These are phyloP conservation scores for Pterostichus niger DNA, from an alignment of 2,888 invertebrate genomes.

Conservation along the genomic window DNA sequence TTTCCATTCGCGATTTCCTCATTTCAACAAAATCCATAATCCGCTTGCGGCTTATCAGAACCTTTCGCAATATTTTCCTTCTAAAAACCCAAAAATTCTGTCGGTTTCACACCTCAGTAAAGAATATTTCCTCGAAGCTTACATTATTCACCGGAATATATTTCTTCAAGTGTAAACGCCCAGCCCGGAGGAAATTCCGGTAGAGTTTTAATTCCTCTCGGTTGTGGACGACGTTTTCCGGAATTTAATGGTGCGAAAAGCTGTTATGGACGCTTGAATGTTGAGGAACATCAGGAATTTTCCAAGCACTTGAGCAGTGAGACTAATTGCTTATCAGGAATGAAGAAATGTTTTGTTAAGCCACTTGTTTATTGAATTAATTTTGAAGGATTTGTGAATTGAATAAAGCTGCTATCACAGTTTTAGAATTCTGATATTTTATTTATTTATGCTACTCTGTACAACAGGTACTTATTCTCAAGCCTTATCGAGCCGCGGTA, in stretches of 20 bases:
- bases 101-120: not conserved
- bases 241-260: conserved; percentile 40
- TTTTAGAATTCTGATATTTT: not conserved
- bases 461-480: too few species aligned
- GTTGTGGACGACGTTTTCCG: not conserved
- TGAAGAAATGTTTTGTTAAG: not conserved
- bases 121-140: not conserved
- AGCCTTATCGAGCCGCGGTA: too few species aligned
- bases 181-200: not conserved
- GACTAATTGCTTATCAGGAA: conserved; percentile 47
- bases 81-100: not conserved
- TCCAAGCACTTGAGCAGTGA: not conserved
- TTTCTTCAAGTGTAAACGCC: not conserved
- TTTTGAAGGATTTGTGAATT: conserved; percentile 8
- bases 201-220: conserved; percentile 19
- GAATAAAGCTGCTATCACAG: too few species aligned
- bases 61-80: not conserved
- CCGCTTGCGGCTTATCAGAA: too few species aligned
- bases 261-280: conserved; percentile 26
- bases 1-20: not conserved
- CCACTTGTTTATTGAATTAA: conserved; percentile 9
- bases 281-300: conserved; percentile 21
- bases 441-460: too few species aligned
- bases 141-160: not conserved
- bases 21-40: not conserved